Percentiles rank a stretch among this genome's conserved stretches.
Conservation (phyloP, 1,140 invertebrate species). For the Lucilia cuprina region DNA sequence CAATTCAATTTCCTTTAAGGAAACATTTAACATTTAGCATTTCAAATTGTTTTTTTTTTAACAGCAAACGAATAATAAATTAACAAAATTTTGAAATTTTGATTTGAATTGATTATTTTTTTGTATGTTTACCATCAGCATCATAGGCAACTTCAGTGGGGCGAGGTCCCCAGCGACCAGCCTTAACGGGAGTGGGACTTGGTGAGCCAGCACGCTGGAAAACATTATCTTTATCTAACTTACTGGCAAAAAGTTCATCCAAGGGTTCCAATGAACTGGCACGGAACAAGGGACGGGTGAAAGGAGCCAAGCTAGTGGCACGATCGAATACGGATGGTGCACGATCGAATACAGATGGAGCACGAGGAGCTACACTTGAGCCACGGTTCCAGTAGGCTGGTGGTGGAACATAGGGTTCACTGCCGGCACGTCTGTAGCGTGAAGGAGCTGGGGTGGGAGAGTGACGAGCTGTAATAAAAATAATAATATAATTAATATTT, state of each 20-base stretch:
- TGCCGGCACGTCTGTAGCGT: constrained; percentile 52
- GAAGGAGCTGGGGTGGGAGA: constrained; percentile 53
- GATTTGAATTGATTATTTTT: not conserved
- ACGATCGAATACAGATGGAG: constrained; percentile 36
- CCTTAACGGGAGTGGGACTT: constrained; percentile 72
- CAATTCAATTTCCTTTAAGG: not conserved
- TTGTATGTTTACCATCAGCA: constrained; percentile 69
- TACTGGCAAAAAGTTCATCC: constrained; percentile 67
- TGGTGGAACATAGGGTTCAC: constrained; percentile 58
- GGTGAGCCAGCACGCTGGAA: constrained; percentile 66
- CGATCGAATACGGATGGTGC: constrained; percentile 58
- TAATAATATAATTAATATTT: not conserved
- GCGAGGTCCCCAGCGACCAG: constrained; percentile 70
- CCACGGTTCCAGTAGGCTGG: constrained; percentile 54
- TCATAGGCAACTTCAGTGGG: constrained; percentile 73
- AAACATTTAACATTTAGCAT: not conserved
- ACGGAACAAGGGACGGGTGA: constrained; percentile 59
- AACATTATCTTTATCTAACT: constrained; percentile 59
- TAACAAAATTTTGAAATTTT: not conserved
- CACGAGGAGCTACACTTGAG: constrained; percentile 52
- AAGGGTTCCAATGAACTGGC: constrained; percentile 61
- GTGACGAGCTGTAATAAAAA: constrained; percentile 48
- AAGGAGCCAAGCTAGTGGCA: constrained; percentile 58
- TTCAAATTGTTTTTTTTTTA: not conserved
- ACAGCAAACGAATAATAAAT: not conserved